phyloP scores from a whole-genome alignment of 2,113 vertebrate genomes.

The Crocuta crocuta region DNA sequence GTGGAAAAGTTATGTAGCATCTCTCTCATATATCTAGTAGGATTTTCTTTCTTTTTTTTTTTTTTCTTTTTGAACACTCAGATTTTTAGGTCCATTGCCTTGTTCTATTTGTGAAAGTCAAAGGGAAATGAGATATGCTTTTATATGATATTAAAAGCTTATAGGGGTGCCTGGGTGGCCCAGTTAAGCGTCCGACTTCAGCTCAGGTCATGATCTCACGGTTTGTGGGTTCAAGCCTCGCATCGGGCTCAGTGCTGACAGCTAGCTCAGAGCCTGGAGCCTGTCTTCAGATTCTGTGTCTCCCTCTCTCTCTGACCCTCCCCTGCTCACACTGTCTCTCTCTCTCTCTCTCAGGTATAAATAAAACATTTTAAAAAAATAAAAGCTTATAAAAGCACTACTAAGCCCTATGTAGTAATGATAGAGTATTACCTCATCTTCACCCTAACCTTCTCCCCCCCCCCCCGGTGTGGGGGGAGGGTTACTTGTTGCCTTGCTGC shows the following conservation, averaged over 20 bases:
- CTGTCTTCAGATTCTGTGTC: no score
- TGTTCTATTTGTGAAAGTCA: not conserved
- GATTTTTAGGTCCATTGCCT: not conserved
- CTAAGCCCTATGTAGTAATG: not conserved
- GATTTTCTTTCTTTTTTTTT: not conserved
- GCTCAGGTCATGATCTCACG: no score
- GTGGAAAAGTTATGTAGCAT: not conserved
- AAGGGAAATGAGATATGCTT: constrained; percentile 2
- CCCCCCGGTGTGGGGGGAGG: not conserved
- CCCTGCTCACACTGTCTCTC: no score
- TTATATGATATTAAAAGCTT: not conserved
- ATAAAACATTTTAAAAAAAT: not conserved
- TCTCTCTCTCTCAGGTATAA: no score
- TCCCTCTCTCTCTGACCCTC: no score
- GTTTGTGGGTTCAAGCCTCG: no score
- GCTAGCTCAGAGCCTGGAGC: no score
- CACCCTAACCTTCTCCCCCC: not conserved
- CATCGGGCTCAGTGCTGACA: no score
- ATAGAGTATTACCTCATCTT: not conserved
- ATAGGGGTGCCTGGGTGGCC: no score
- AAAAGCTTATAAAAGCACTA: not conserved
- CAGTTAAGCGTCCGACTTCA: no score
- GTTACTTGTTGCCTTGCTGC: not conserved
- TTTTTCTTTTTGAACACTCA: not conserved
- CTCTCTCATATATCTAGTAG: not conserved